phyloP scores from a whole-genome alignment of 2,113 vertebrate genomes.

The Odocoileus hemionus region DNA sequence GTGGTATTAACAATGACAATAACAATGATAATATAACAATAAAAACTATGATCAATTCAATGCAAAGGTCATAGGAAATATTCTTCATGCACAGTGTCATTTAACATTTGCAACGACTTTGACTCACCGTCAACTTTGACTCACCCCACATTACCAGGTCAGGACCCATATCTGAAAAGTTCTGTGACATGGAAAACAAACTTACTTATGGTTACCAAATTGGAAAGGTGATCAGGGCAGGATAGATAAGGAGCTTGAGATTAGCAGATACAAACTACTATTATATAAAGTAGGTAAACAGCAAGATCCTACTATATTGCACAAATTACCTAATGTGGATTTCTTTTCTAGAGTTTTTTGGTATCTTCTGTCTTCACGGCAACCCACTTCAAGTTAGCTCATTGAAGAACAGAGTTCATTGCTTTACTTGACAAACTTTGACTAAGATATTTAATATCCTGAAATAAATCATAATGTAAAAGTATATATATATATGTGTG shows the following conservation, averaged over 20 bases:
- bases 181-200: not conserved
- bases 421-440: not conserved
- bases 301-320: not conserved
- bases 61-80: not conserved
- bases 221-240: not conserved
- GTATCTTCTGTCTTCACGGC: not conserved
- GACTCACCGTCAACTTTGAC: not conserved
- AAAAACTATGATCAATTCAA: not conserved
- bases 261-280: not conserved
- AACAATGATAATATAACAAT: not conserved
- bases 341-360: slow-evolving; percentile 3
- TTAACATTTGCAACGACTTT: not conserved
- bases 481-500: not conserved
- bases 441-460: not conserved
- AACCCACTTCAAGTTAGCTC: not conserved
- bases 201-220: not conserved
- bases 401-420: not conserved
- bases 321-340: not conserved
- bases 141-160: not conserved
- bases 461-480: not conserved
- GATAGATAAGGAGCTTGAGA: not conserved
- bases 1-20: not conserved
- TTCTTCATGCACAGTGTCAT: not conserved
- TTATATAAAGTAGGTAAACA: not conserved
- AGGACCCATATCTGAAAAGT: not conserved